Percentiles rank a stretch among this genome's conserved stretches.
phyloP scores from a whole-genome alignment of 2,888 invertebrate genomes.

The Gasteruption jaculator region DNA sequence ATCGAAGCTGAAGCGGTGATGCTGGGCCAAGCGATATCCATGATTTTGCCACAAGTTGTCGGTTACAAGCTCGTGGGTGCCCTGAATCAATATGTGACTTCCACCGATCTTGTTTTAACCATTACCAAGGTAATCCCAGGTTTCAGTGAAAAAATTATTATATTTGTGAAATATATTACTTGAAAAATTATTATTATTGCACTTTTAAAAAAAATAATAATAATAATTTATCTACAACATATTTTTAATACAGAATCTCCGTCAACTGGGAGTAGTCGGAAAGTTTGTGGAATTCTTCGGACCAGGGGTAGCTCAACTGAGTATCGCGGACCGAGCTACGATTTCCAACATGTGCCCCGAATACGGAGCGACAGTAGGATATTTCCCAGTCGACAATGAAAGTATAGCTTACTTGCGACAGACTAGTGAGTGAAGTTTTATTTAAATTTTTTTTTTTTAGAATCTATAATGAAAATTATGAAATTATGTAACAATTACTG shows the following conservation, averaged over 20 bases:
- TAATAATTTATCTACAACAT: conserved; percentile 15
- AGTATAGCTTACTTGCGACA: conserved; percentile 81
- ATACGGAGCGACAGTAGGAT: conserved; percentile 95
- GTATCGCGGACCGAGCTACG: conserved; percentile 95
- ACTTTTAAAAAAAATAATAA: not conserved
- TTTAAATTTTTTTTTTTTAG: not conserved
- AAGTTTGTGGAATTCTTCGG: conserved; percentile 99
- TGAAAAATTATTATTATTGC: not conserved
- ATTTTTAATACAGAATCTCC: conserved; percentile 58
- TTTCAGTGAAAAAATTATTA: conserved; percentile 6
- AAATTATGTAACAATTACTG: not conserved
- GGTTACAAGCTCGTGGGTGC: conserved; percentile 86
- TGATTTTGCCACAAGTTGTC: conserved; percentile 93
- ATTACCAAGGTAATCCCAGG: conserved; percentile 77
- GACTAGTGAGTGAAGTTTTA: conserved; percentile 60
- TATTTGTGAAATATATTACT: not conserved
- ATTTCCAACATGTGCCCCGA: conserved; percentile 99
- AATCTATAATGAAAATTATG: conserved; percentile 1
- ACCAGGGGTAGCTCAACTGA: conserved; percentile 82
- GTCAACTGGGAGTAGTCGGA: conserved; percentile 93
- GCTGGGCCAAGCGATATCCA: conserved; percentile 95
- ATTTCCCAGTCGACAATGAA: conserved; percentile 84
- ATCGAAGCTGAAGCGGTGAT: conserved; percentile 99
- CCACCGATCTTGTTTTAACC: conserved; percentile 95
- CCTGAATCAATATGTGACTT: conserved; percentile 79